These are phyloP conservation scores for Apostichopus parvimensis DNA, from an alignment of 35 echinoderm and acorn worm genomes.

Conservation along the genomic window DNA sequence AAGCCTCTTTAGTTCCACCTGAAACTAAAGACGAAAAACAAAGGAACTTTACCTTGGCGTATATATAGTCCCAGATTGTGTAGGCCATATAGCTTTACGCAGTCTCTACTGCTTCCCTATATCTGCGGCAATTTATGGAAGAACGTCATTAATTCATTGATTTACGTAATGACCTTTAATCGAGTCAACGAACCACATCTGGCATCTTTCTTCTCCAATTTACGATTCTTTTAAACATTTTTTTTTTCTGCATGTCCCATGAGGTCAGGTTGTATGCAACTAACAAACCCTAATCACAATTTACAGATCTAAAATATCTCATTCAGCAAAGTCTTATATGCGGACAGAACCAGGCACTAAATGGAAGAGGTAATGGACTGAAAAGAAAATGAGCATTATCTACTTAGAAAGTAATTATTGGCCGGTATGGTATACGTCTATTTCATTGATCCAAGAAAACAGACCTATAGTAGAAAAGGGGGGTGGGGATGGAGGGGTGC, in stretches of 20 bases:
- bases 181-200: not conserved
- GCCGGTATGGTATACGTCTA: not conserved
- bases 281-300: not conserved
- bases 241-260: not conserved
- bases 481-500: not conserved
- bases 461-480: not conserved
- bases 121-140: not conserved
- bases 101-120: too few species aligned
- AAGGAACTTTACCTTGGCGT: too few species aligned
- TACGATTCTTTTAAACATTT: not conserved
- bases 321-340: not conserved
- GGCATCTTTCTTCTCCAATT: not conserved
- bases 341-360: not conserved
- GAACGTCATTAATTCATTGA: not conserved
- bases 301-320: not conserved
- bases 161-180: conserved; percentile 5
- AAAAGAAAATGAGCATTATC: not conserved
- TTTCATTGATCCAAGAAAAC: not conserved
- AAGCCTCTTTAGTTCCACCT: too few species aligned
- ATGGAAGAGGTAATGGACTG: not conserved
- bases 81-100: too few species aligned
- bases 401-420: not conserved
- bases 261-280: not conserved
- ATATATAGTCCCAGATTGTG: too few species aligned
- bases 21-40: too few species aligned